Evolutionary conservation across 1,140 invertebrate species (phyloP).

Genomic region (Brachionus rubens): DNA sequence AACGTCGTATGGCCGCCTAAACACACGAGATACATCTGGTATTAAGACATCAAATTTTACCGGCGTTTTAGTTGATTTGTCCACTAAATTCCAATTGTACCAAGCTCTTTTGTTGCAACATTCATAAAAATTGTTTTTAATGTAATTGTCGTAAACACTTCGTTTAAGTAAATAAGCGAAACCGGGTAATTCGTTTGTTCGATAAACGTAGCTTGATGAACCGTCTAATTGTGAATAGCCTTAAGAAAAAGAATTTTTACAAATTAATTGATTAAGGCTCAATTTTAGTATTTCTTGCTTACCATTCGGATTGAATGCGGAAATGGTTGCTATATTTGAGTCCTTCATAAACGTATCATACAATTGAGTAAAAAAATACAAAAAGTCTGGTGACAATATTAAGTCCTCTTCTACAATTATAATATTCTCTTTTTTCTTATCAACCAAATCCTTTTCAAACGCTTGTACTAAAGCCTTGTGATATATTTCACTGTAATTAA

Average conservation of each 20-base stretch:
- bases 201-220: conserved; percentile 51
- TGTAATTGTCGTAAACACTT: conserved; percentile 49
- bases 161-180: conserved; percentile 54
- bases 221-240: conserved; percentile 55
- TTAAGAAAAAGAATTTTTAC: conserved; percentile 47
- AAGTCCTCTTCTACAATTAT: conserved; percentile 63
- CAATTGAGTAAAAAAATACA: conserved; percentile 61
- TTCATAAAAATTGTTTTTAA: conserved; percentile 48
- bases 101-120: conserved; percentile 54
- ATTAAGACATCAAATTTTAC: conserved; percentile 50
- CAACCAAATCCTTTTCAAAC: conserved; percentile 47
- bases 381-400: conserved; percentile 61
- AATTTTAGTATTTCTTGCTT: not conserved
- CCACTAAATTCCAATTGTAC: conserved; percentile 51
- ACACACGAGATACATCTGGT: conserved; percentile 55
- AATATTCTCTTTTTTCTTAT: not conserved
- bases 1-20: conserved; percentile 51
- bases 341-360: conserved; percentile 57
- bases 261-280: not conserved
- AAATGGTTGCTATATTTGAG: conserved; percentile 57
- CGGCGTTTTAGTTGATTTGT: conserved; percentile 47
- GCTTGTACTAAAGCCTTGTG: conserved; percentile 47
- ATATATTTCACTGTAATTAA: conserved; percentile 51
- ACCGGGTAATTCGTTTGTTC: conserved; percentile 56
- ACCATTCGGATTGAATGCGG: conserved; percentile 64